Evolutionary conservation across 2,888 invertebrate genomes (phyloP).

Genomic region (Platycheirus rosarum): DNA sequence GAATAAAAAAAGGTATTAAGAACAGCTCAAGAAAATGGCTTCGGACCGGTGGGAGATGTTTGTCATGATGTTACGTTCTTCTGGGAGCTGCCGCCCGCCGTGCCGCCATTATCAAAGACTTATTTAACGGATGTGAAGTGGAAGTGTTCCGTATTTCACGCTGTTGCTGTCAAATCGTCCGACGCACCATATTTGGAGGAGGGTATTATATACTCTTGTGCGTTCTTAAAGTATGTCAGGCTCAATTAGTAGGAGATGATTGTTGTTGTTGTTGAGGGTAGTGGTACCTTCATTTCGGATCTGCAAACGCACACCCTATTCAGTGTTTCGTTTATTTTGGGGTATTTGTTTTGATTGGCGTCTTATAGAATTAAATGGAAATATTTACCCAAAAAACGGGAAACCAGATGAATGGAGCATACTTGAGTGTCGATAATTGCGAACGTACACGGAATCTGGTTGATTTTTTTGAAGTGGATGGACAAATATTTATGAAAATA

Average conservation of each 20-base stretch:
- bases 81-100: not conserved
- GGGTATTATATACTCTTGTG: slow-evolving; percentile 18
- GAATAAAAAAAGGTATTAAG: slow-evolving; percentile 14
- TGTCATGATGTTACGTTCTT: slow-evolving; percentile 15
- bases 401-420: slow-evolving; percentile 12
- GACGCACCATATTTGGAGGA: slow-evolving; percentile 22
- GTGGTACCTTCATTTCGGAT: not conserved
- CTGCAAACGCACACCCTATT: not conserved
- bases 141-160: slow-evolving; percentile 64
- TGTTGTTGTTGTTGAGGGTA: slow-evolving; percentile 31
- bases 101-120: not conserved
- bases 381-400: slow-evolving; percentile 17
- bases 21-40: slow-evolving; percentile 27
- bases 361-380: not conserved
- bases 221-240: slow-evolving; percentile 68
- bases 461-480: slow-evolving; percentile 17
- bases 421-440: slow-evolving; percentile 33
- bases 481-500: slow-evolving; percentile 15
- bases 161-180: slow-evolving; percentile 54
- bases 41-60: slow-evolving; percentile 8
- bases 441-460: not conserved
- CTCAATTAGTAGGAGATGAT: slow-evolving; percentile 68
- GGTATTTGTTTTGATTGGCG: slow-evolving; percentile 30
- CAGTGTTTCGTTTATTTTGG: slow-evolving; percentile 3
- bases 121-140: slow-evolving; percentile 25